Base-by-base conservation (phyloP, 2,113 vertebrate species). In the Sphaerodactylus townsendi region DNA sequence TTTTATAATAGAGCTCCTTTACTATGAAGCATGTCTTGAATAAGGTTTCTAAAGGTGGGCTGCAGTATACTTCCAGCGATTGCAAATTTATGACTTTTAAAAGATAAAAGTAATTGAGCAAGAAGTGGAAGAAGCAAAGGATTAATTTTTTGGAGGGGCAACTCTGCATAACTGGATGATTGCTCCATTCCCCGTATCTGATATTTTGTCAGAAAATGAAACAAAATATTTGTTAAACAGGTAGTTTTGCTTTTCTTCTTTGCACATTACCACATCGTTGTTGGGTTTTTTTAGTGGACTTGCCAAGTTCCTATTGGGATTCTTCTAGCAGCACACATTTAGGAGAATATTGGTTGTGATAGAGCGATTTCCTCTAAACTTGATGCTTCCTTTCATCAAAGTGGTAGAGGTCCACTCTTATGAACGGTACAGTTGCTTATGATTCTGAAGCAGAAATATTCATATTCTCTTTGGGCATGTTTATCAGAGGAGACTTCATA, bases 381-480 rank as follows among this genome's bases (percentile, higher is more conserved):
- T 44, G 15, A 53, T 0, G 1, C 72, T 79, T 87, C 86, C 77
- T 92, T 92, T 91, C 85, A 86, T 59, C 39, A 44, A 3, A 15
- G 77, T 70, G 64, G 65, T 89, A 80, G 69, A 75, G 84, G 87
- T 87, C 82, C 81, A n/a, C 74, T 62, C 85, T 89, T 92, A 77
- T 77, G 82, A 92, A 90, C 78, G 82, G 76, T 65, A 23, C 13
- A 41, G 76, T 82, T 92, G 75, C 85, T 81, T 62, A 89, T 89
- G 89, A 53, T 69, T 90, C 1, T 0, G 59, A 64, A 72, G 59
- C 69, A 90, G 79, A 75, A 81, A 87, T 91, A 84, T 91, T 77
- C 84, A 70, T 89, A 77, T 81, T 37, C 17, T 84, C 73, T 82
- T 33, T 41, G 44, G 39, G 41, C 4, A n/a, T 82, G 71, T 25